Evolutionary conservation across 2,888 invertebrate species (phyloP), one percentile per base, ranked within the genome.

Genomic region (Pristionchus mayeri): DNA sequence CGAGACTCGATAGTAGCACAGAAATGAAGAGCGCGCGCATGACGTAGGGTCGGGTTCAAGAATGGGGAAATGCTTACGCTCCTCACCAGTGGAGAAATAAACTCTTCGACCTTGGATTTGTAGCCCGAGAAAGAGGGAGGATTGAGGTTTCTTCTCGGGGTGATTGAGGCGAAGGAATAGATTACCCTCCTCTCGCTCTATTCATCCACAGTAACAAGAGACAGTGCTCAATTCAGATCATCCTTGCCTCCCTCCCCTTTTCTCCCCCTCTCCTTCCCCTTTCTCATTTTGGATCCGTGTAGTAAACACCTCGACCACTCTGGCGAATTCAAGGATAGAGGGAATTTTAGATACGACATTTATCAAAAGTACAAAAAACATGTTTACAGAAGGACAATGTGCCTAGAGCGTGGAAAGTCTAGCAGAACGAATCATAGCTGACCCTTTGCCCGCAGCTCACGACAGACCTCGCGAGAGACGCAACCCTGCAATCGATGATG

Each of bases 401-500:
- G 16, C 54, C 21, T 54, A 54, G n/a, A 54, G n/a, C 21, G 54
- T 9, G 30, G 27, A 63, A 24, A 18, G 9, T 3, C 63, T 27
- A 63, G 9, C 21, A 6, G 21, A 16, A 48, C n/a, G 40, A 21
- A 50, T 54, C 24, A 57, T 50, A 80, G 34, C 30, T 80, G 34
- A 3, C 80, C 80, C 57, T 80, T 37, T 0, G 48, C 11, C 4
- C 80, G 80, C 13, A 80, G 34, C 18, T 80, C 80, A 40, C 80
- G 80, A 48, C 81, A 82, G 37, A 63, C 63, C 27, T 82, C 81
- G 27, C 81, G 81, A 30, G 81, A 63, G 44, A 82, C 81, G 48
- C 81, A n/a, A n/a, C n/a, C n/a, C n/a, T n/a, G n/a, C n/a, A n/a
- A n/a, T n/a, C n/a, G n/a, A n/a, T n/a, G n/a, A n/a, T n/a, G n/a